A percentile compares a stretch with the other conserved stretches of the same genome.
phyloP scores from a whole-genome alignment of 2,797 vertebrate genomes.

The Taenioides sp. region DNA sequence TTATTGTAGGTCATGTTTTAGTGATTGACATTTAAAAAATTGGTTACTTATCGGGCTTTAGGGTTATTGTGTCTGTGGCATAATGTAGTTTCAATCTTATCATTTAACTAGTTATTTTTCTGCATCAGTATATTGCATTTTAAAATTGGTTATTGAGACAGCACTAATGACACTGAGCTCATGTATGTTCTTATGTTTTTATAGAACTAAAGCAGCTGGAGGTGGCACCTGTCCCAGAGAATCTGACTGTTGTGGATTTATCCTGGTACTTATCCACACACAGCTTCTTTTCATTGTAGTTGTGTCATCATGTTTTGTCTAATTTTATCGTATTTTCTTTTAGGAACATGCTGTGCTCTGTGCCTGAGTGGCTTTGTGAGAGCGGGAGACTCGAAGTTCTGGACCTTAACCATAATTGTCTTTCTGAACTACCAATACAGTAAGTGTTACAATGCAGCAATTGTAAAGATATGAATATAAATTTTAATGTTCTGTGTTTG shows the following conservation, averaged over 20 bases:
- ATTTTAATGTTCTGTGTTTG: neutral
- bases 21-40: too few relatives aligned
- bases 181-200: slow-evolving; percentile 20
- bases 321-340: slow-evolving; percentile 28
- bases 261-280: slow-evolving; percentile 83
- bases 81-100: too few relatives aligned
- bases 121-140: too few relatives aligned
- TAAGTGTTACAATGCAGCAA: slow-evolving; percentile 67
- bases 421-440: slow-evolving; percentile 88
- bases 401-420: slow-evolving; percentile 89
- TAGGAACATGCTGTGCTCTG: slow-evolving; percentile 87
- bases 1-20: too few relatives aligned
- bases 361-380: slow-evolving; percentile 91
- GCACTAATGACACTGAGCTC: neutral
- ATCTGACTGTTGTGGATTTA: slow-evolving; percentile 88
- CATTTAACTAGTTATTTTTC: too few relatives aligned
- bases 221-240: slow-evolving; percentile 86
- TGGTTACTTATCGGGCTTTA: too few relatives aligned
- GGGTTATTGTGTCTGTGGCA: too few relatives aligned
- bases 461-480: neutral
- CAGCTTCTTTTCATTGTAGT: slow-evolving; percentile 21
- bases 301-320: neutral
- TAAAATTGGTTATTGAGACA: too few relatives aligned
- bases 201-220: slow-evolving; percentile 89
- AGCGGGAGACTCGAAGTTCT: slow-evolving; percentile 90